Evolutionary conservation across 2,797 vertebrate species (phyloP), one percentile per base, ranked within the genome.

Genomic region (Amphiprion clarkii): DNA sequence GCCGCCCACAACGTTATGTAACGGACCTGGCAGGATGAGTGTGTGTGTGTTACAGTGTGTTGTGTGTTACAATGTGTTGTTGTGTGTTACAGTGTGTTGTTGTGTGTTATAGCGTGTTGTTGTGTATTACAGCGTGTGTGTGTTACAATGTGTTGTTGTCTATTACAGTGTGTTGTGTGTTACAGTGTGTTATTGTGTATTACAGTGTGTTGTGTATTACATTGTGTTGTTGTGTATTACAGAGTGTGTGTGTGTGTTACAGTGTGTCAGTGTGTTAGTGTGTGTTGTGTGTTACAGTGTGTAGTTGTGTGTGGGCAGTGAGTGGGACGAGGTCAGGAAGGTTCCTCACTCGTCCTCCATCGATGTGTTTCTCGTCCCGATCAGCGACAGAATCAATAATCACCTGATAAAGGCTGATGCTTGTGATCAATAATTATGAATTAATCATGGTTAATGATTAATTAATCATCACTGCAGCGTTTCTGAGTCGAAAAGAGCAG

Each of bases 1-100:
- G 72, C 89, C 91, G 59, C 91, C 90, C 90, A 92, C 91, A 69
- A 63, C 56, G 78, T 92, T 92, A 92, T 91, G 88, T 90, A 92
- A 92, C 78, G 89, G 71, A 89, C 76, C 84, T 89, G 83, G 81
- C 85, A 82, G 56, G 79, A 19, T 76, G 33, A 27, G 27, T 27
- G 27, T 27, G 27, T 10, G 33, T 10, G 33, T 7, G 0, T 7
- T 8, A 10, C 33, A 36, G 55, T 79, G 70, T 81, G n/a, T 69
- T 81, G 68, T 78, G n/a, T n/a, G n/a, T n/a, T n/a, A n/a, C n/a
- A n/a, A n/a, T n/a, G n/a, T n/a, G n/a, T n/a, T n/a, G n/a, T n/a
- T n/a, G n/a, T n/a, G n/a, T n/a, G n/a, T n/a, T n/a, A n/a, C n/a
- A n/a, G n/a, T n/a, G n/a, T n/a, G n/a, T n/a, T n/a, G n/a, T n/a